Evolutionary conservation across 2,888 invertebrate genomes (phyloP), one percentile per base, ranked within the genome.

Genomic region (Torymus aiolomorphi): DNA sequence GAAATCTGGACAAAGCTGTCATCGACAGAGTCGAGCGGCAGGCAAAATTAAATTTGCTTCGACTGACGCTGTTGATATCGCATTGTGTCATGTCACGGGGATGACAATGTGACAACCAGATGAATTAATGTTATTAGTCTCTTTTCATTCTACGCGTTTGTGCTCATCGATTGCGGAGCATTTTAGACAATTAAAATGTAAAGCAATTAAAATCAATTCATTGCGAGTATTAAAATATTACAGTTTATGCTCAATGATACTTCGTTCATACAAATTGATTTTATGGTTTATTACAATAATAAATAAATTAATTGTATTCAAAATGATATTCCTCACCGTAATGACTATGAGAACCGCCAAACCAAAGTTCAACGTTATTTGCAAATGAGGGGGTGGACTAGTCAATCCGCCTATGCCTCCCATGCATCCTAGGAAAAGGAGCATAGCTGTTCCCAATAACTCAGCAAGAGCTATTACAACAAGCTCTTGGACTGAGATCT

Each of bases 351-450:
- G 87, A 57, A 91, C 90, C 13, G 89, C 86, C 42, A 91, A 86
- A 5, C 90, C 90, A 81, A 91, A 91, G 61, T 88, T 86, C 52
- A 91, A 72, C 10, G 89, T 86, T 2, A 87, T 84, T 84, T 90
- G 88, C 2, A 91, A 81, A 74, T 89, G 88, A 11, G 86, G 80
- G 0, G 85, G 85, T 0, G 83, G 66, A 2, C 83, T 79, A 2
- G 87, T 84, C 0, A 86, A 81, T 10, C 84, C 82, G 5, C 88
- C 86, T 13, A 89, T 66, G 70, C 88, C 85, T 42, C 90, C 88
- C 86, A 89, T 88, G 78, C 91, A 91, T 63, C 90, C 91, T 49
- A 91, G 62, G 42, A 90, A 87, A 8, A 91, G 80, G 56, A 91
- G 83, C 0, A 88, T 85, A 2, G 87, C 88, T 0, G 91, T 90